These are phyloP conservation scores for Bellardia pandia DNA, from an alignment of 2,888 invertebrate genomes.

Conservation along the genomic window DNA sequence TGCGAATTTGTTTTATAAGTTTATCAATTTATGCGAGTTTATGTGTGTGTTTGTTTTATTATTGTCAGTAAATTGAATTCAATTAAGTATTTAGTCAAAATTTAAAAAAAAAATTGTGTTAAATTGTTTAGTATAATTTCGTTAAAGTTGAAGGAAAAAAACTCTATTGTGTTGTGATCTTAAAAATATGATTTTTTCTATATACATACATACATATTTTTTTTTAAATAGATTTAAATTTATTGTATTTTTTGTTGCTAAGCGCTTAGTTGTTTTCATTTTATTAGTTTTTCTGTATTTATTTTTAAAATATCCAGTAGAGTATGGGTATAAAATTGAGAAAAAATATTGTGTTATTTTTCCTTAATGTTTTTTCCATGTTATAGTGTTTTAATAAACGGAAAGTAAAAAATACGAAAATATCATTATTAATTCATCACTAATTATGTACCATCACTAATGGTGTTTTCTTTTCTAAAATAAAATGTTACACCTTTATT, in stretches of 20 bases:
- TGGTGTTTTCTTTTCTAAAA: no score
- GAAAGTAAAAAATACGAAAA: no score
- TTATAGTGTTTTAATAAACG: no score
- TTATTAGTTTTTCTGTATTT: not conserved
- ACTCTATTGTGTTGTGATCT: slow-evolving; percentile 8
- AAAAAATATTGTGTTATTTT: slow-evolving; percentile 9
- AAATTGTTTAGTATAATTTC: not conserved
- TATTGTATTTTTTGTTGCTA: slow-evolving; percentile 17
- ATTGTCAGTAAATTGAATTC: slow-evolving; percentile 24
- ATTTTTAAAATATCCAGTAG: slow-evolving; percentile 23
- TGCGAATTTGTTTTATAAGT: slow-evolving; percentile 8
- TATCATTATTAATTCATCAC: no score
- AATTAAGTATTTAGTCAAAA: slow-evolving; percentile 13
- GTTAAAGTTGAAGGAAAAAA: slow-evolving; percentile 1
- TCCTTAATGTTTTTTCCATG: not conserved
- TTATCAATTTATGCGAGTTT: not conserved
- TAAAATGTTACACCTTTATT: no score
- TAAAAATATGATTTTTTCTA: not conserved
- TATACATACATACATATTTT: not conserved
- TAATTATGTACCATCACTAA: no score
- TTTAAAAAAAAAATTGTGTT: not conserved
- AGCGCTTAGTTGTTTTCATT: not conserved
- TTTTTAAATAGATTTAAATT: slow-evolving; percentile 19
- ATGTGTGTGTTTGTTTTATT: not conserved
- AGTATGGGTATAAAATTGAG: not conserved